Percentiles rank a stretch among this genome's conserved stretches.
Evolutionary conservation across 1,140 invertebrate species (phyloP).

Genomic region (Oedothorax gibbosus): DNA sequence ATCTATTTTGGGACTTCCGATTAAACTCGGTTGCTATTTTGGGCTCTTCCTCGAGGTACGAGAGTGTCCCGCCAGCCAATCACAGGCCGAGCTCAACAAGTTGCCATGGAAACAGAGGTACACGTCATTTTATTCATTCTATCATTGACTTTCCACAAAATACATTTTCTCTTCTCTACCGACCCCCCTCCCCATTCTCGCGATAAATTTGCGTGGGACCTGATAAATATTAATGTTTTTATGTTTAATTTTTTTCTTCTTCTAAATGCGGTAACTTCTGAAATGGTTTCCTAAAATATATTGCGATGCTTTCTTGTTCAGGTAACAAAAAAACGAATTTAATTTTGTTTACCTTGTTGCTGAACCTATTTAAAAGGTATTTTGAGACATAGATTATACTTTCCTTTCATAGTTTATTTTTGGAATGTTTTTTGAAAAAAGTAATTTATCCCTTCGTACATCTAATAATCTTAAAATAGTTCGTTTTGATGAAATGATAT

Average conservation of each 20-base stretch:
- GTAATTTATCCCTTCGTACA: too few species aligned
- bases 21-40: slow-evolving; percentile 46
- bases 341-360: too few species aligned
- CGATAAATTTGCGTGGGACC: too few species aligned
- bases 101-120: slow-evolving; percentile 48
- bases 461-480: too few species aligned
- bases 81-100: slow-evolving; percentile 43
- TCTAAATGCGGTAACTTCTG: slow-evolving; percentile 21
- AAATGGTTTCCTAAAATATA: background rate
- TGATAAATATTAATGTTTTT: too few species aligned
- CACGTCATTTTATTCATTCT: slow-evolving; percentile 34
- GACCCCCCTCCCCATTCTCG: background rate
- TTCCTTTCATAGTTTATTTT: too few species aligned
- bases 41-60: slow-evolving; percentile 27
- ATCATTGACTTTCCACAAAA: slow-evolving; percentile 46
- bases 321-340: too few species aligned
- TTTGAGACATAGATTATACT: background rate
- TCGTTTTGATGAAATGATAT: too few species aligned
- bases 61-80: slow-evolving; percentile 38
- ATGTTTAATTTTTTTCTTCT: background rate
- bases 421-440: too few species aligned
- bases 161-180: background rate
- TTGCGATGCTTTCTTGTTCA: background rate
- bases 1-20: slow-evolving; percentile 42
- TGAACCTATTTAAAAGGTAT: background rate